A percentile compares a stretch with the other conserved stretches of the same genome.
Evolutionary conservation across 2,113 vertebrate species (phyloP).

Genomic region (Nibea albiflora): DNA sequence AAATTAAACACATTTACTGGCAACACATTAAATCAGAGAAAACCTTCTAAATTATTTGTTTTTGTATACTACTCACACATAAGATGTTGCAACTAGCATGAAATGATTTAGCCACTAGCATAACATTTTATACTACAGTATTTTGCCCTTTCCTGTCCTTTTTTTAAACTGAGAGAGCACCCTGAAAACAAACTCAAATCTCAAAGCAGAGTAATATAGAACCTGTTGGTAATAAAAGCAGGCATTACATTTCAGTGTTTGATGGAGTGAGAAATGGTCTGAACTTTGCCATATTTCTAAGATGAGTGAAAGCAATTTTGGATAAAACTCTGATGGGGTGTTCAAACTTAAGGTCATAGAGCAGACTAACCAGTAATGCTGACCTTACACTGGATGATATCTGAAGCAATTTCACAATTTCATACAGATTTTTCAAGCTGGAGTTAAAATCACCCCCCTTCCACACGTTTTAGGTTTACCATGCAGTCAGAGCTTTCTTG

Average conservation of each 20-base stretch:
- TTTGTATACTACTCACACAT: too few species aligned
- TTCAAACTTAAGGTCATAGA: conserved; percentile 14
- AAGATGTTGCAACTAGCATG: too few species aligned
- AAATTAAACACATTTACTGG: too few species aligned
- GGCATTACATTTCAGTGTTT: neutral
- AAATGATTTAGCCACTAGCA: too few species aligned
- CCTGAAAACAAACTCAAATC: neutral
- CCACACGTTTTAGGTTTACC: neutral
- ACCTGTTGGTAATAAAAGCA: neutral
- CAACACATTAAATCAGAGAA: too few species aligned
- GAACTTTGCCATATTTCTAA: conserved; percentile 11
- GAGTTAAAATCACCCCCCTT: neutral
- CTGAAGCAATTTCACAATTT: conserved; percentile 4
- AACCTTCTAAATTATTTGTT: too few species aligned
- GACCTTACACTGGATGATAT: neutral
- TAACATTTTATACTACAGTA: too few species aligned
- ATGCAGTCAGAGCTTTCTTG: neutral
- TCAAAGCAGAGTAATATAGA: neutral
- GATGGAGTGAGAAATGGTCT: conserved; percentile 6
- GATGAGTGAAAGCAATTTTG: conserved; percentile 19
- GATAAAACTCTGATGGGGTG: conserved; percentile 11
- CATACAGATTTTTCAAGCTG: neutral
- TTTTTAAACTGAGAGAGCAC: neutral
- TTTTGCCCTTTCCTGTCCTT: neutral
- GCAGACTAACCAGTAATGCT: conserved; percentile 8